These are phyloP conservation scores for Argya squamiceps DNA, from an alignment of 2,797 vertebrate species.

Conservation along the genomic window DNA sequence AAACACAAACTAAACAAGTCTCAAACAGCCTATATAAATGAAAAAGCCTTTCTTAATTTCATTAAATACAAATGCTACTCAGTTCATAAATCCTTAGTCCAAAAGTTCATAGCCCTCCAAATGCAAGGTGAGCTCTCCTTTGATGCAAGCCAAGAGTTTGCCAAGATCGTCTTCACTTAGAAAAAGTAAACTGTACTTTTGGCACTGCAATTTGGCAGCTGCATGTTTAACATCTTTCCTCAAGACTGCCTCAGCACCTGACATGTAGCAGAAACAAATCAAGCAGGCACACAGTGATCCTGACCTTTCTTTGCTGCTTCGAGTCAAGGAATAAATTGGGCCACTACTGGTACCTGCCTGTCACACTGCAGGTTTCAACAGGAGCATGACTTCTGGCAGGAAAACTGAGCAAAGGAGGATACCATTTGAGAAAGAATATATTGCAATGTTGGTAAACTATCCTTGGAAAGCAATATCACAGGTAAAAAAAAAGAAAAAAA, in stretches of 20 bases:
- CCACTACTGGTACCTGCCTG: not conserved
- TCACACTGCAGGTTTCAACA: not conserved
- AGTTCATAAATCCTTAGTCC: not conserved
- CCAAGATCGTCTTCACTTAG: accelerated
- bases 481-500: not conserved
- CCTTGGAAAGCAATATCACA: not conserved
- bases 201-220: not conserved
- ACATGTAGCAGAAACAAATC: not conserved
- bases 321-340: not conserved
- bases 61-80: not conserved
- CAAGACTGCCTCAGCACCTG: not conserved
- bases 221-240: not conserved
- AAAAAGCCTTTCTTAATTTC: not conserved
- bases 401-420: not conserved
- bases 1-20: not conserved
- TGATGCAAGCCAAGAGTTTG: not conserved
- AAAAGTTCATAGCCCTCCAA: not conserved
- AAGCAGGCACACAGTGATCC: not conserved
- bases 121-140: not conserved
- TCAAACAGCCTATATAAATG: not conserved
- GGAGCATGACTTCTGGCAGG: not conserved
- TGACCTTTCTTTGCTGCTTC: not conserved
- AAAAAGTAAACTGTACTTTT: not conserved
- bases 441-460: not conserved
- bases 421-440: not conserved